A percentile compares a stretch with the other conserved stretches of the same genome.
Evolutionary conservation across 2,113 vertebrate species (phyloP).

Genomic region (Notothenia coriiceps): DNA sequence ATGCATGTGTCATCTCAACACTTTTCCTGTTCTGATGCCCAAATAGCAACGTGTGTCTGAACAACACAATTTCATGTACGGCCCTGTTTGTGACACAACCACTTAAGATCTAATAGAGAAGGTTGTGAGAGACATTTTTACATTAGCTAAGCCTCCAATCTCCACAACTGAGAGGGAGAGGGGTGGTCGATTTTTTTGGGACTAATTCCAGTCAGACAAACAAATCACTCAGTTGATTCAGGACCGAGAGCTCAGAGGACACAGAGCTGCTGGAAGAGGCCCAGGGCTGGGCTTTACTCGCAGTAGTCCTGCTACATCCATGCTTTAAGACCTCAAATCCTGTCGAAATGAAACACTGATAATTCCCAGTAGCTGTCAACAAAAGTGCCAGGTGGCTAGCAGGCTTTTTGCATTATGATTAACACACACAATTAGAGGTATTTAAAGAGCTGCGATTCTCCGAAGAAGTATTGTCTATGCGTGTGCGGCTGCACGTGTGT

Average conservation of each 20-base stretch:
- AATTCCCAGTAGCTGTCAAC: constrained; percentile 63
- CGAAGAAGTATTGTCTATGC: constrained; percentile 20
- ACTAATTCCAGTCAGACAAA: constrained; percentile 71
- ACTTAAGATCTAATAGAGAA: constrained; percentile 89
- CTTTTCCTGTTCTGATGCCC: constrained; percentile 75
- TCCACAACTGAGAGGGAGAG: constrained; percentile 18
- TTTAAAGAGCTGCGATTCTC: constrained; percentile 24
- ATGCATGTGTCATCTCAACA: constrained; percentile 77
- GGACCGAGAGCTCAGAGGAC: constrained; percentile 61
- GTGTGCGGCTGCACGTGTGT: constrained; percentile 10
- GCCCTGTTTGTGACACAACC: constrained; percentile 87
- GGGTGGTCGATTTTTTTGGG: constrained; percentile 47
- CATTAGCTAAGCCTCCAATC: constrained; percentile 80
- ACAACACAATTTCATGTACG: constrained; percentile 80
- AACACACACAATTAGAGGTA: constrained; percentile 29
- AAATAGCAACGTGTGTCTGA: constrained; percentile 76
- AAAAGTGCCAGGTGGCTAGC: constrained; percentile 62
- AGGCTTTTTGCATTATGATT: constrained; percentile 48
- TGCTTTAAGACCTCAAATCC: constrained; percentile 73
- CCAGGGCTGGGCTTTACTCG: constrained; percentile 59
- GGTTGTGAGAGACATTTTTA: constrained; percentile 56
- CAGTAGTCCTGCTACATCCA: constrained; percentile 64
- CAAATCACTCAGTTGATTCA: constrained; percentile 66
- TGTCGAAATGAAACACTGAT: constrained; percentile 73
- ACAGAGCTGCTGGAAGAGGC: constrained; percentile 62